Evolutionary conservation across 2,113 vertebrate genomes (phyloP).

Genomic region (Furnarius figulus): DNA sequence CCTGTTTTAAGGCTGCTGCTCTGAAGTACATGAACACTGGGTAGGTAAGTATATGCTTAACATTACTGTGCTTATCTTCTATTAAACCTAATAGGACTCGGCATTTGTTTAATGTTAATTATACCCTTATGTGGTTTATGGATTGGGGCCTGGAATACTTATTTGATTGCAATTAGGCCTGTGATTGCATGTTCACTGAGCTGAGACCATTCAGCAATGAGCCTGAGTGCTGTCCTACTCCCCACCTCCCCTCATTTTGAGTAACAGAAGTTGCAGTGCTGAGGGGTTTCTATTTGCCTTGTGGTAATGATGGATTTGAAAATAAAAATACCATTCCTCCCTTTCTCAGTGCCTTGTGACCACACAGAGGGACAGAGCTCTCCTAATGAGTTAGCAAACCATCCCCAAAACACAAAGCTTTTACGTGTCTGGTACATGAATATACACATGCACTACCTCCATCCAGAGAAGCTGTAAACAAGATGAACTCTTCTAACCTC

Average conservation of each 20-base stretch:
- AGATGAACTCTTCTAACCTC: conserved; percentile 13
- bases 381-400: neutral
- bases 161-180: conserved; percentile 56
- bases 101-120: conserved; percentile 50
- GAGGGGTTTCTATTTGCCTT: neutral
- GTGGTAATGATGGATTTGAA: neutral
- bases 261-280: neutral
- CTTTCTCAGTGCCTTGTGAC: neutral
- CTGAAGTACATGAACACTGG: neutral
- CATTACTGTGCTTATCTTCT: neutral
- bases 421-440: neutral
- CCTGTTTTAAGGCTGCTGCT: neutral
- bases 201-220: neutral
- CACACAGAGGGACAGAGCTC: neutral
- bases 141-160: conserved; percentile 20
- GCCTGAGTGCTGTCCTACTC: neutral
- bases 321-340: neutral
- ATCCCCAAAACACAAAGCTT: neutral
- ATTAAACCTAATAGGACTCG: neutral
- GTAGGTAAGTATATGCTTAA: neutral
- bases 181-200: conserved; percentile 18
- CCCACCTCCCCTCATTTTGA: neutral
- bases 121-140: conserved; percentile 7
- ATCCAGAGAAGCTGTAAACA: neutral
- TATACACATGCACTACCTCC: neutral